Evolutionary conservation across 2,113 vertebrate genomes (phyloP), one percentile per base, ranked within the genome.

Genomic region (Microcebus griseorufus): DNA sequence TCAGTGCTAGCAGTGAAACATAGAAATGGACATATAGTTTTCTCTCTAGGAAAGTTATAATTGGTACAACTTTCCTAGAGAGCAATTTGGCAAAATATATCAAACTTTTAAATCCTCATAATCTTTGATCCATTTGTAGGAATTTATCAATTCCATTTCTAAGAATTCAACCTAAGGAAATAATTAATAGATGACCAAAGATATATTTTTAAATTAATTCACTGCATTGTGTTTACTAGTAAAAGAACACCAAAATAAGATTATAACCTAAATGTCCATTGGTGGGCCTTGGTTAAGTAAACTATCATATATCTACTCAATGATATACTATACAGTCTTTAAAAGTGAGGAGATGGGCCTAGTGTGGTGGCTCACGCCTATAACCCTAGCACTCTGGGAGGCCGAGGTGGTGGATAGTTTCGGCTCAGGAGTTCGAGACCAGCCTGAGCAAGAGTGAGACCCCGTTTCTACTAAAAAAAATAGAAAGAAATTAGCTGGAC

Each of bases 231-330:
- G 64, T 83, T 79, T 65, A 85, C 82, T 0, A 84, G 51, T 29
- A 73, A 90, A 91, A 93, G 27, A 76, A 93, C 96, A 95, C 9
- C 90, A 96, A 95, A 95, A 80, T 39, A 69, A 79, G 34, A 89
- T 32, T 32, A 60, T 32, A 94, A 48, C 70, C 39, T 70, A 70
- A 48, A 81, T 7, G 53, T 73, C 64, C 12, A 84, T 70, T 4
- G 5, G 7, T 88, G 70, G 73, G 79, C 51, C 48, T 48, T 64
- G 42, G 6, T 84, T 97, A 92, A 80, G 29, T 72, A 92, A 75
- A 81, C 51, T 55, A 60, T 39, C 55, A 29, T 81, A 18, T n/a
- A 79, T 58, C 20, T 37, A 82, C 29, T 13, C 32, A 78, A 58
- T 17, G 42, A 72, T 45, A 81, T 4, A 94, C 13, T 53, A 58